Base-by-base conservation (phyloP, 2,113 vertebrate genomes). In the Neolamprologus falcicula region DNA sequence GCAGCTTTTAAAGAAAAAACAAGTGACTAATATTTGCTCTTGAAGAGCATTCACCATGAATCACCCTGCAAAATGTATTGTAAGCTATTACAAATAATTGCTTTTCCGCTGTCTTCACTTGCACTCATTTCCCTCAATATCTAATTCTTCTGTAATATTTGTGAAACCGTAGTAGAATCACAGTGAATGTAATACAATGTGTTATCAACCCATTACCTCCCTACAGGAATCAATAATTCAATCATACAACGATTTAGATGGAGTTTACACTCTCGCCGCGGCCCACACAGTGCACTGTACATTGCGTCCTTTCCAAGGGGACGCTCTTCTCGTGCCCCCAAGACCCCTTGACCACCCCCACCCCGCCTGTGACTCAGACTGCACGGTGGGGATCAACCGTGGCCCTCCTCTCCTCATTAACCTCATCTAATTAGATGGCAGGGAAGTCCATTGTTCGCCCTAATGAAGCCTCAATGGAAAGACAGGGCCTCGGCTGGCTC, bases 371-470 rank as follows among this genome's bases (percentile, higher is more conserved):
- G 92, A 92, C 91, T 86, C 94, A 85, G 86, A 80, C 71, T 90
- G 93, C 93, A 52, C 91, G 26, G 92, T 61, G 92, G 92, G 93
- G 94, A 92, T 90, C 88, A 81, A 53, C 88, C 24, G 96, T 97
- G 96, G 96, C 91, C 66, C 95, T 96, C 96, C 96, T 97, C 96
- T 98, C 96, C 97, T 98, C 98, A 98, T 98, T 99, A 99, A 97
- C 97, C 97, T 97, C 97, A 94, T 97, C 98, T 99, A 98, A 99
- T 98, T 98, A 98, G 98, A 98, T 97, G 97, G 96, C 97, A 94
- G 96, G 96, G 93, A 95, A 90, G 94, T 94, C 96, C 96, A 97
- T 98, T 97, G 97, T 98, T 97, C 96, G 96, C 63, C 91, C 97
- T 97, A 98, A 99, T 98, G 98, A 98, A 98, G 97, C 97, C 97